Evolutionary conservation across 1,140 invertebrate species (phyloP), one percentile per base, ranked within the genome.

Genomic region (Rhopalosiphum maidis): DNA sequence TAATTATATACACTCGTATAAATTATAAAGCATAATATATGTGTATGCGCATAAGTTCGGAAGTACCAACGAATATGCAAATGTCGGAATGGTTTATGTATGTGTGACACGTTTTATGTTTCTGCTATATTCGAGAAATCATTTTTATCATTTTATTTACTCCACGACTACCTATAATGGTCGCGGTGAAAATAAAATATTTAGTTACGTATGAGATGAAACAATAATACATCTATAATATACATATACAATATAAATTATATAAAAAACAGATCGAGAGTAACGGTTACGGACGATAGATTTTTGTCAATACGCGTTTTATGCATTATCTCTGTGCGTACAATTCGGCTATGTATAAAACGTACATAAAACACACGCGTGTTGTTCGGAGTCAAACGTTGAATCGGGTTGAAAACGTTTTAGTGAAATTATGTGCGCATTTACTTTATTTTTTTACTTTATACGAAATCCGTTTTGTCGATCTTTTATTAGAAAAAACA

Each of bases 131-230:
- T 30, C 35, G 23, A 55, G 23, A 89, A 89, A 89, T 25, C 21
- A 30, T 89, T 89, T 89, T 89, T 51, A 48, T 30, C 25, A 8
- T 89, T 89, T 89, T 89, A 89, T 89, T 89, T 35, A 23, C 48
- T 37, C 35, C 87, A 23, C 1, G 18, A 21, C 41, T 41, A 22
- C 23, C 35, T 85, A 41, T 43, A 43, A 41, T 85, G 22, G 37
- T 41, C 37, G 83, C 25, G 60, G 30, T 18, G 30, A n/a, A 77
- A n/a, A 77, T 30, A 3, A 60, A 60, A 30, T 25, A 60, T 60
- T 30, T 30, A 60, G n/a, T 15, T n/a, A 68, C 18, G n/a, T n/a
- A n/a, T n/a, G n/a, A 18, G 0, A 21, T n/a, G n/a, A 77, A 77
- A 77, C n/a, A 77, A 77, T 77, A 77, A 77, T 21, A 77, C 15